Conservation (phyloP, 1,140 invertebrate species). For the Pogonognathellus flavescens region DNA sequence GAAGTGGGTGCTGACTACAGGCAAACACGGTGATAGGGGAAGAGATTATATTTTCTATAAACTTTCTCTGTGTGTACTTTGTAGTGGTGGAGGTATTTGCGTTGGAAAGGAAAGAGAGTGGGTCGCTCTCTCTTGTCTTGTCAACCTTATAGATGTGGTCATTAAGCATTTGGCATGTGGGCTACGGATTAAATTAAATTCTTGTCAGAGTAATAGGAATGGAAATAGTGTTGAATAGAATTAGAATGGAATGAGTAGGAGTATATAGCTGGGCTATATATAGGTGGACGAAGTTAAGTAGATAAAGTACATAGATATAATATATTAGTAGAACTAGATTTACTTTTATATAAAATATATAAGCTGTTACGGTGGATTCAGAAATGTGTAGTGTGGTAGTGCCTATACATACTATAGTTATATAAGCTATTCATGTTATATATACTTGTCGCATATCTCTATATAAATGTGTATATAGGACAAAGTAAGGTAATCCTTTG, state of each 20-base stretch:
- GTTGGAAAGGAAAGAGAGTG: background rate
- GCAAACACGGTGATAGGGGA: background rate
- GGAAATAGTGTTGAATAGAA: background rate
- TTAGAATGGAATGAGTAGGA: background rate
- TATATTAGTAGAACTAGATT: too few relatives aligned
- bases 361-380: too few relatives aligned
- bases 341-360: too few relatives aligned
- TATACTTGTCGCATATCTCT: background rate
- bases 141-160: conserved; percentile 8
- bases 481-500: conserved; percentile 19
- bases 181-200: background rate
- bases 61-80: background rate
- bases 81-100: background rate
- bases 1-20: background rate
- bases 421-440: background rate
- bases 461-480: background rate
- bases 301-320: too few relatives aligned
- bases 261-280: background rate
- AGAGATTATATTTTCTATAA: background rate
- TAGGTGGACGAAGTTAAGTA: too few relatives aligned
- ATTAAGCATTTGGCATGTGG: conserved; percentile 23
- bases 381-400: too few relatives aligned
- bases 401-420: too few relatives aligned
- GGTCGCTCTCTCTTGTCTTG: background rate
- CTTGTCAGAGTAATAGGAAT: background rate